phyloP scores from a whole-genome alignment of 2,797 vertebrate genomes.

The Etheostoma nigrum region DNA sequence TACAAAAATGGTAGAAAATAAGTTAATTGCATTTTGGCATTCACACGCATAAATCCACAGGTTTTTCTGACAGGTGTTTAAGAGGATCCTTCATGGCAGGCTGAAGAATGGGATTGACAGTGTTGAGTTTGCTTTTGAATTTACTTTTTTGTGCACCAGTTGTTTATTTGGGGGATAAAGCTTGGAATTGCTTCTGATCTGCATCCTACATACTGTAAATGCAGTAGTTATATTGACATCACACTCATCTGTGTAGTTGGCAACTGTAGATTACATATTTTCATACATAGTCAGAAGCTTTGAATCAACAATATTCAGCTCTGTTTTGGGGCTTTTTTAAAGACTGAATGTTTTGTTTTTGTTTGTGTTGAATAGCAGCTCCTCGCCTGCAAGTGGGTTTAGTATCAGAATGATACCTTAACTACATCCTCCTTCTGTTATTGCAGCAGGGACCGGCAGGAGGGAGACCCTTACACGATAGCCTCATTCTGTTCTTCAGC shows the following conservation, averaged over 20 bases:
- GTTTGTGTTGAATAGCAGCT: slow-evolving; percentile 21
- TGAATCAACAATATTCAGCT: slow-evolving; percentile 47
- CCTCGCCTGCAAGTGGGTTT: slow-evolving; percentile 20
- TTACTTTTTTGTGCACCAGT: not conserved
- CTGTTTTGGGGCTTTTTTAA: slow-evolving; percentile 15
- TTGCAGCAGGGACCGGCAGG: slow-evolving; percentile 48
- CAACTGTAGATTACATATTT: slow-evolving; percentile 39
- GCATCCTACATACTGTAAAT: slow-evolving; percentile 33
- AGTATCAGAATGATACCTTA: slow-evolving; percentile 34
- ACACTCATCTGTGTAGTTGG: slow-evolving; percentile 30
- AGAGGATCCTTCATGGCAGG: slow-evolving; percentile 45
- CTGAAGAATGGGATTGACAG: slow-evolving; percentile 13
- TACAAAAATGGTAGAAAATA: slow-evolving; percentile 62
- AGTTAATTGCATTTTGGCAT: slow-evolving; percentile 70
- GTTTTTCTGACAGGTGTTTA: slow-evolving; percentile 34
- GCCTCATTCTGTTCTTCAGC: slow-evolving; percentile 58
- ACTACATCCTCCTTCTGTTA: slow-evolving; percentile 22
- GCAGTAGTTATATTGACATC: slow-evolving; percentile 40
- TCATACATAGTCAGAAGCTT: slow-evolving; percentile 22
- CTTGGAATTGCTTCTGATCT: slow-evolving; percentile 54
- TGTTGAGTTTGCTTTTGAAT: slow-evolving; percentile 40
- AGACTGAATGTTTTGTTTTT: not conserved
- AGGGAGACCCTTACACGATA: slow-evolving; percentile 48
- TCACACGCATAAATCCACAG: slow-evolving; percentile 45
- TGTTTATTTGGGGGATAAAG: slow-evolving; percentile 48